Percentiles rank a stretch among this genome's conserved stretches.
phyloP scores from a whole-genome alignment of 2,888 invertebrate genomes.

The Dryobota labecula region DNA sequence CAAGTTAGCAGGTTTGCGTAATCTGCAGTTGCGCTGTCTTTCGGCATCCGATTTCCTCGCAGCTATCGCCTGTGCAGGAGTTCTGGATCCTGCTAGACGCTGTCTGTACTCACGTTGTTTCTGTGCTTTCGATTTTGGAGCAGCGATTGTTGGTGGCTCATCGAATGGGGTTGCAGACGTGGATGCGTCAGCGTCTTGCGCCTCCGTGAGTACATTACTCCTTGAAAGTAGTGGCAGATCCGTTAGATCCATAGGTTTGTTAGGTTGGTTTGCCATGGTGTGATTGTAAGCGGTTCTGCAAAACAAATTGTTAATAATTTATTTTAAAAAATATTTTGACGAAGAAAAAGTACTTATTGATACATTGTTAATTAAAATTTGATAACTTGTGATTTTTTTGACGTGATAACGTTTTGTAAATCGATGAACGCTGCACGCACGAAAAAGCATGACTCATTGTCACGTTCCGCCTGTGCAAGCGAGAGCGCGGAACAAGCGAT shows the following conservation, averaged over 20 bases:
- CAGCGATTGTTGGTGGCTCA: neutral
- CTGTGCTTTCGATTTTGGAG: slow-evolving; percentile 2
- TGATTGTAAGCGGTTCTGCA: slow-evolving; percentile 7
- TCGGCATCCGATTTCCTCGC: neutral
- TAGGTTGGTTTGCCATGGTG: too few relatives aligned
- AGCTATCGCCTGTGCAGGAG: neutral
- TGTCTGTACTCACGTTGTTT: slow-evolving; percentile 11
- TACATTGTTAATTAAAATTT: neutral
- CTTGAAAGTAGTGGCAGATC: neutral
- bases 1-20: neutral
- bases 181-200: neutral
- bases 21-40: neutral
- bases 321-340: too few relatives aligned
- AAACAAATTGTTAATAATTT: neutral
- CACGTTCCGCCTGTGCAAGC: too few relatives aligned
- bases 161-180: slow-evolving; percentile 1
- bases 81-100: slow-evolving; percentile 5
- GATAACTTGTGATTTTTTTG: too few relatives aligned
- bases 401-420: too few relatives aligned
- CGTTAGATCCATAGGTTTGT: neutral
- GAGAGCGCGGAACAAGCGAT: too few relatives aligned
- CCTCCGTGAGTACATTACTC: neutral
- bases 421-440: too few relatives aligned
- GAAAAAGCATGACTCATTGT: too few relatives aligned
- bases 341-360: neutral